Evolutionary conservation across 1,140 invertebrate genomes (phyloP).

Genomic region (Heliconius melpomene): DNA sequence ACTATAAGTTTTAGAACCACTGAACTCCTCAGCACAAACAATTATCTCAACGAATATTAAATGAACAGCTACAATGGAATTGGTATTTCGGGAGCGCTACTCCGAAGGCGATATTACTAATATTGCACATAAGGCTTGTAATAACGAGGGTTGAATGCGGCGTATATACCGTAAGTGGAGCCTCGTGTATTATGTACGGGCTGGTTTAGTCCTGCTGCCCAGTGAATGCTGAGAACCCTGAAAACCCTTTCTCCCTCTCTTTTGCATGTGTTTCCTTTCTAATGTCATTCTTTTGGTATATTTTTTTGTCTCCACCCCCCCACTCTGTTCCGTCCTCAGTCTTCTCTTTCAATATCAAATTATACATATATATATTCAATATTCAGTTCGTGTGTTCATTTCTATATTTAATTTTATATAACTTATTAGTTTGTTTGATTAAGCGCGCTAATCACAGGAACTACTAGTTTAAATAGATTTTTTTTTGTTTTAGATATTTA

Average conservation of each 20-base stretch:
- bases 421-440: too few relatives aligned
- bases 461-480: too few relatives aligned
- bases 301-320: too few relatives aligned
- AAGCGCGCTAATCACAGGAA: too few relatives aligned
- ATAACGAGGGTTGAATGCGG: conserved; percentile 28
- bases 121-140: conserved; percentile 27
- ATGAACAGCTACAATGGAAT: conserved; percentile 3
- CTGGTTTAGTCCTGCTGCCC: background rate
- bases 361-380: too few relatives aligned
- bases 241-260: background rate
- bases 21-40: background rate
- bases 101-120: conserved; percentile 20
- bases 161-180: conserved; percentile 26
- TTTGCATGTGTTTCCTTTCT: too few relatives aligned
- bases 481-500: too few relatives aligned
- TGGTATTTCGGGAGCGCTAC: conserved; percentile 8
- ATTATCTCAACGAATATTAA: background rate
- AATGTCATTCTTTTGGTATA: too few relatives aligned
- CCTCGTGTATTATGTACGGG: conserved; percentile 31
- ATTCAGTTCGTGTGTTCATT: too few relatives aligned
- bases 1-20: background rate
- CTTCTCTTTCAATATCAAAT: too few relatives aligned
- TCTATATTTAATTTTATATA: too few relatives aligned
- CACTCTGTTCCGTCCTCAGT: too few relatives aligned
- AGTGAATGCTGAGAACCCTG: background rate